These are phyloP conservation scores for Oncorhynchus kisutch DNA, from an alignment of 2,113 vertebrate genomes.

Conservation along the genomic window DNA sequence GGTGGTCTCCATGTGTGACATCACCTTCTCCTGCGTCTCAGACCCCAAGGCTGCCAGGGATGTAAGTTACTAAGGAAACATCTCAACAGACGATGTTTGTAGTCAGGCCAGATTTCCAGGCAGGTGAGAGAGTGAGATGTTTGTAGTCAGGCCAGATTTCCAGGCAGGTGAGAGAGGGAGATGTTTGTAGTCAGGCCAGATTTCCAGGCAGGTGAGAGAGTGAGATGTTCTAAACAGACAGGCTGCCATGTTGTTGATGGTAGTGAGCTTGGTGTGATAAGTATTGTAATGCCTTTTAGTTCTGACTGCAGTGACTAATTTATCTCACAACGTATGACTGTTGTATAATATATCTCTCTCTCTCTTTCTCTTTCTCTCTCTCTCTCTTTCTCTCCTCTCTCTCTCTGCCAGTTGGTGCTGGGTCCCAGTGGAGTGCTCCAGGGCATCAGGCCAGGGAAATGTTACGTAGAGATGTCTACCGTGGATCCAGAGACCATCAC, in stretches of 20 bases:
- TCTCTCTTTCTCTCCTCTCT: neutral
- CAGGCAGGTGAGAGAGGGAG: too few relatives aligned
- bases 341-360: neutral
- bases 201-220: too few relatives aligned
- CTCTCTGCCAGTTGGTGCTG: conserved; percentile 85
- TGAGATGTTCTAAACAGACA: too few relatives aligned
- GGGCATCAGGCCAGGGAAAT: conserved; percentile 95
- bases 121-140: too few relatives aligned
- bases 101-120: too few relatives aligned
- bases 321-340: too few relatives aligned
- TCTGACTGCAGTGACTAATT: too few relatives aligned
- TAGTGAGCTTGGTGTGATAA: too few relatives aligned
- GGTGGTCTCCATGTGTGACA: conserved; percentile 96
- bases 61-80: conserved; percentile 75
- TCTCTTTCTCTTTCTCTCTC: neutral
- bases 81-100: neutral
- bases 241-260: too few relatives aligned
- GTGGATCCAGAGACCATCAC: conserved; percentile 96
- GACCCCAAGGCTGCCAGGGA: conserved; percentile 97
- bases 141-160: too few relatives aligned
- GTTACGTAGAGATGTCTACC: conserved; percentile 97
- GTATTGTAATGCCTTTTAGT: too few relatives aligned
- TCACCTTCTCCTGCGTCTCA: conserved; percentile 97
- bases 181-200: too few relatives aligned
- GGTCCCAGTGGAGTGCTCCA: conserved; percentile 96